Percentiles rank a stretch among this genome's conserved stretches.
These are phyloP conservation scores for Callinectes sapidus DNA, from an alignment of 2,888 invertebrate genomes.

Conservation along the genomic window DNA sequence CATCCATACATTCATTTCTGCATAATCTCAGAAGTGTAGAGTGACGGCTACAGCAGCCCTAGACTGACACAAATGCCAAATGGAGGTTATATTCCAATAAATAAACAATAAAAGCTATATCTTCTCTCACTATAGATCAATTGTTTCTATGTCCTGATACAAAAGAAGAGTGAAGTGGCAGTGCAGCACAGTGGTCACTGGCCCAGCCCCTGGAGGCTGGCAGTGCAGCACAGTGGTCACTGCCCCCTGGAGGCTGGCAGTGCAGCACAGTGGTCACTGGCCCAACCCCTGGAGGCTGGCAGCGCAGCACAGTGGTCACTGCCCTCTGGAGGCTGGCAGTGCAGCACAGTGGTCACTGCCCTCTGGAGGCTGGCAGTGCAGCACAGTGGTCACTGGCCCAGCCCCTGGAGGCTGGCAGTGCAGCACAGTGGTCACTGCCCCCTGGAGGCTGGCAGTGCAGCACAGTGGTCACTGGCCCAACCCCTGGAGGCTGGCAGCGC, in stretches of 20 bases:
- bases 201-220: neutral
- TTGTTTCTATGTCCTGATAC: neutral
- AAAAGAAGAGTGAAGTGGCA: neutral
- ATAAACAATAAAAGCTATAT: neutral
- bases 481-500: neutral
- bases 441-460: neutral
- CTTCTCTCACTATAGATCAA: neutral
- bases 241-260: neutral
- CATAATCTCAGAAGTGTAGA: neutral
- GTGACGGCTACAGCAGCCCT: neutral
- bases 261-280: neutral
- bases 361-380: conserved; percentile 2
- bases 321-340: conserved; percentile 2
- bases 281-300: neutral
- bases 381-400: neutral
- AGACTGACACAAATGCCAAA: neutral
- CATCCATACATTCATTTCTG: neutral
- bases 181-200: neutral
- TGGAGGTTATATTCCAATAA: conserved; percentile 5
- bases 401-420: neutral
- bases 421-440: neutral
- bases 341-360: neutral
- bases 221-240: neutral
- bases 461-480: neutral
- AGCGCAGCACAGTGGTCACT: neutral